A percentile compares a stretch with the other conserved stretches of the same genome.
Evolutionary conservation across 2,113 vertebrate species (phyloP).

Genomic region (Corvus cornix): DNA sequence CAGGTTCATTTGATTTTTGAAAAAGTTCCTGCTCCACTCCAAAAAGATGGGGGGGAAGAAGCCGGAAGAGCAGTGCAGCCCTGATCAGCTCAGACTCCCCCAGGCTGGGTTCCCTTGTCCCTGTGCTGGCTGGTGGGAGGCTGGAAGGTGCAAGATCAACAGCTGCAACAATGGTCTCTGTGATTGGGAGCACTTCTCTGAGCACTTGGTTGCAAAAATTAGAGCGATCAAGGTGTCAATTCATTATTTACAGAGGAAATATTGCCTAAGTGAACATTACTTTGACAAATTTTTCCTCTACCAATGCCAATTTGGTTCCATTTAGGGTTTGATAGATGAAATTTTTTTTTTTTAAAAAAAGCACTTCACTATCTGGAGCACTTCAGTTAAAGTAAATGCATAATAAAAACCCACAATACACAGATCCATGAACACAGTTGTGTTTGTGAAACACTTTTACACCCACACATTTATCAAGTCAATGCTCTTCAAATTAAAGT

Average conservation of each 20-base stretch:
- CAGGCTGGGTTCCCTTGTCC: neutral
- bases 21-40: neutral
- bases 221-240: neutral
- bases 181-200: neutral
- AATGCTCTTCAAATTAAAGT: neutral
- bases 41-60: rapidly evolving
- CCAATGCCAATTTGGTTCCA: rapidly evolving
- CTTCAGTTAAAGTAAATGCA: neutral
- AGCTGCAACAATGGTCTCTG: neutral
- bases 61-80: neutral
- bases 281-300: neutral
- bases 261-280: neutral
- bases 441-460: neutral
- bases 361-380: neutral
- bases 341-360: neutral
- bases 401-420: neutral
- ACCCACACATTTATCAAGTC: neutral
- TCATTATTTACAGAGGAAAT: neutral
- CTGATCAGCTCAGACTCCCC: neutral
- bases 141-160: neutral
- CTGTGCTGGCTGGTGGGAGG: neutral
- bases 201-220: neutral
- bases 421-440: neutral
- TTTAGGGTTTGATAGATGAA: neutral
- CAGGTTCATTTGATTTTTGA: neutral